Evolutionary conservation across 2,888 invertebrate genomes (phyloP).

Genomic region (Volucella inflata): DNA sequence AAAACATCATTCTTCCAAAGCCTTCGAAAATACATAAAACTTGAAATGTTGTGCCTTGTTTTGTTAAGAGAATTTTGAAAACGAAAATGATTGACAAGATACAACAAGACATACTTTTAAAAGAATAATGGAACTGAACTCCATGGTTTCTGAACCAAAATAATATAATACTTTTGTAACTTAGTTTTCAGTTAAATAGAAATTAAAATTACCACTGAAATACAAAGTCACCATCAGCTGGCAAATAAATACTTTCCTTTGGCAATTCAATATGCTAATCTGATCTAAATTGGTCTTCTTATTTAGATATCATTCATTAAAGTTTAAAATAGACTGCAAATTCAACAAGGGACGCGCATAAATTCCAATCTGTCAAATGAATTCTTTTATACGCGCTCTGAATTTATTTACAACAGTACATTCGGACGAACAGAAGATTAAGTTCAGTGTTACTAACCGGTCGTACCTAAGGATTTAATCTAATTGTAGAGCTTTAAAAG

Average conservation of each 20-base stretch:
- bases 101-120: too few relatives aligned
- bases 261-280: not conserved
- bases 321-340: conserved; percentile 53
- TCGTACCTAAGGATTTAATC: conserved; percentile 9
- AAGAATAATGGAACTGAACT: too few relatives aligned
- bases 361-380: conserved; percentile 62
- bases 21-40: too few relatives aligned
- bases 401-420: conserved; percentile 37
- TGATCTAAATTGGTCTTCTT: conserved; percentile 1
- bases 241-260: conserved; percentile 1
- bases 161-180: not conserved
- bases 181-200: not conserved
- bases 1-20: too few relatives aligned
- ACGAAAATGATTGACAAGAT: too few relatives aligned
- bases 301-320: conserved; percentile 37
- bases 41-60: too few relatives aligned
- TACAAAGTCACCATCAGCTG: conserved; percentile 1
- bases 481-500: conserved; percentile 14
- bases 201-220: conserved; percentile 40
- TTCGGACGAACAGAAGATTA: not conserved
- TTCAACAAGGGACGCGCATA: conserved; percentile 56
- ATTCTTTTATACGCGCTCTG: conserved; percentile 52
- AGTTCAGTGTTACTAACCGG: conserved; percentile 58
- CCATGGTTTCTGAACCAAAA: too few relatives aligned
- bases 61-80: too few relatives aligned